A percentile compares a stretch with the other conserved stretches of the same genome.
These are phyloP conservation scores for Numenius phaeopus DNA, from an alignment of 2,797 vertebrate genomes.

Conservation along the genomic window DNA sequence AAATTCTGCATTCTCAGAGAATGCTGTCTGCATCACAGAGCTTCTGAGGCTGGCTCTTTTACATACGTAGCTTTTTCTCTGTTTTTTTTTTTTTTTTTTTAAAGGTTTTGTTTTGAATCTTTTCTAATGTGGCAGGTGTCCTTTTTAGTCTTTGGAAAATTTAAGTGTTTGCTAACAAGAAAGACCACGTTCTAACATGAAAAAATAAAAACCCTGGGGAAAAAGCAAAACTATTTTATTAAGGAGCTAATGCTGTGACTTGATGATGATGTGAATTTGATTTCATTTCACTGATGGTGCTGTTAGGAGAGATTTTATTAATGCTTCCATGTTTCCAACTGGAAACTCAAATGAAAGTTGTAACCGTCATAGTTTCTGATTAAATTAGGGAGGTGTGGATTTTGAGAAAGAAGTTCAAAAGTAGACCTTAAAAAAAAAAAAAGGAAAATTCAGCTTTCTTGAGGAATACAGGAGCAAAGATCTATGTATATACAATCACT, in stretches of 20 bases:
- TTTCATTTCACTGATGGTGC: not conserved
- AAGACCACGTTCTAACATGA: not conserved
- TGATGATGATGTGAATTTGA: not conserved
- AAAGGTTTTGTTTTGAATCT: not conserved
- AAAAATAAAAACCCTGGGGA: not conserved
- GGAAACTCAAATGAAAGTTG: not conserved
- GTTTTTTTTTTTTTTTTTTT: not conserved
- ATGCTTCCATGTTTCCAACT: not conserved
- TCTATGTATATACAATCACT: not conserved
- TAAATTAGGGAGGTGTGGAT: not conserved
- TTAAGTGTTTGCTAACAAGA: not conserved
- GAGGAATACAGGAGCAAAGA: too few relatives aligned
- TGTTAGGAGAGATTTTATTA: not conserved
- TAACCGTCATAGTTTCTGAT: not conserved
- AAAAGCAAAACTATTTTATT: not conserved
- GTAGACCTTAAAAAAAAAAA: too few relatives aligned
- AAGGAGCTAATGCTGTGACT: not conserved
- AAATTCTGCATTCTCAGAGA: not conserved
- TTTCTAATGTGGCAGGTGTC: not conserved
- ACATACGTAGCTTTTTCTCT: fast-evolving
- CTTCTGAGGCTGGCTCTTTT: not conserved
- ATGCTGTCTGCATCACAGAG: not conserved
- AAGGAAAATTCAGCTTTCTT: too few relatives aligned
- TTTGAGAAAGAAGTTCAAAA: not conserved
- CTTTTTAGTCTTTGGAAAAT: not conserved